Evolutionary conservation across 2,113 vertebrate genomes (phyloP).

Genomic region (Mesembrinibis cayennensis): DNA sequence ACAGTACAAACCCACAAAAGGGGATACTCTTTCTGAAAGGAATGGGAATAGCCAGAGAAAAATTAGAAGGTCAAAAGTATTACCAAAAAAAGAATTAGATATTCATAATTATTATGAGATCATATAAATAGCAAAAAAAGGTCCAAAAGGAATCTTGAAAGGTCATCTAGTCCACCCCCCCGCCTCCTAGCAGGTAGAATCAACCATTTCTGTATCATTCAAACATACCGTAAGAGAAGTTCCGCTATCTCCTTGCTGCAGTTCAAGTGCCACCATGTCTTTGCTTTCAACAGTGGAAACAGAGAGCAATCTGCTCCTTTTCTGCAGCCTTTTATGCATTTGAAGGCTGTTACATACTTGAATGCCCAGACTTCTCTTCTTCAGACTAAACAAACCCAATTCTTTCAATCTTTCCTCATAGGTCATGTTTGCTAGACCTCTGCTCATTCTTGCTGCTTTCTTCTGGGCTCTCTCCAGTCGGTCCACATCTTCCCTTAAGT

Average conservation of each 20-base stretch:
- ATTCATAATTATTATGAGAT: neutral
- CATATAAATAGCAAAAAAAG: neutral
- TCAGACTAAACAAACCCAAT: slow-evolving; percentile 66
- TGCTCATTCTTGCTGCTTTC: slow-evolving; percentile 53
- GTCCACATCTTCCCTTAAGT: neutral
- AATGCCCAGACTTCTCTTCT: slow-evolving; percentile 33
- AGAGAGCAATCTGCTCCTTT: neutral
- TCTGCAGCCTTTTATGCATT: neutral
- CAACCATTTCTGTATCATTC: neutral
- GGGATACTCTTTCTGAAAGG: neutral
- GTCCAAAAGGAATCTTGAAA: neutral
- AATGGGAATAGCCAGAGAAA: neutral
- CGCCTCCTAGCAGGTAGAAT: neutral
- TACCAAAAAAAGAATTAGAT: neutral
- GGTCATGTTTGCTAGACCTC: slow-evolving; percentile 69
- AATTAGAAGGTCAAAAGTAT: neutral
- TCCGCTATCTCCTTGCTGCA: neutral
- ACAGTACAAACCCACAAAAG: neutral
- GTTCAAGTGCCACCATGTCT: neutral
- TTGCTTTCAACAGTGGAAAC: neutral
- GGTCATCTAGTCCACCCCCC: neutral
- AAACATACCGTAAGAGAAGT: neutral
- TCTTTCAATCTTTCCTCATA: slow-evolving; percentile 54
- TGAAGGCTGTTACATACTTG: neutral
- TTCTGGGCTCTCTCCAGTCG: slow-evolving; percentile 47